phyloP scores from a whole-genome alignment of 2,113 vertebrate genomes.

The Ceuthmochares aereus region DNA sequence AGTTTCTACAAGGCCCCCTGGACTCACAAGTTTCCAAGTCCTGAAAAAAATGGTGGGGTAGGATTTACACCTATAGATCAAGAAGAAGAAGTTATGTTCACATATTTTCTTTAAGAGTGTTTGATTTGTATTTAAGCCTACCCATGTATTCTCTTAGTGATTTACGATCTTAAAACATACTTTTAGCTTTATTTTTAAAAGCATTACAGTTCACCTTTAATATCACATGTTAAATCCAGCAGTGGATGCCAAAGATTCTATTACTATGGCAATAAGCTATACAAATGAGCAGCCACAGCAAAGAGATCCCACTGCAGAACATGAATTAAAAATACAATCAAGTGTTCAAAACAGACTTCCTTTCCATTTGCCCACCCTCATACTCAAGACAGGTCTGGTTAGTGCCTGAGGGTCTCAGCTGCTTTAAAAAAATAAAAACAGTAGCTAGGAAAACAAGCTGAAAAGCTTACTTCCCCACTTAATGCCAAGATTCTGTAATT shows the following conservation, averaged over 20 bases:
- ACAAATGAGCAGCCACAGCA: background rate
- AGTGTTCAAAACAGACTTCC: background rate
- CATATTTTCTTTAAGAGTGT: slow-evolving; percentile 9
- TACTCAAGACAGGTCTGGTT: background rate
- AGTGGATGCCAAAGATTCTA: background rate
- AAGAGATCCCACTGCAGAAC: background rate
- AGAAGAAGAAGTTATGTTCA: slow-evolving; percentile 23
- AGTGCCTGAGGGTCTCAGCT: background rate
- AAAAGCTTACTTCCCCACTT: background rate
- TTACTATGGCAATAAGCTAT: background rate
- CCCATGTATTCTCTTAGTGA: background rate
- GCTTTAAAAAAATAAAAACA: background rate
- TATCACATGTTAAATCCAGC: background rate
- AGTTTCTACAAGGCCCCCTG: slow-evolving; percentile 51
- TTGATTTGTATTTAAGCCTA: slow-evolving; percentile 51
- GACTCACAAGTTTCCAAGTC: slow-evolving; percentile 33
- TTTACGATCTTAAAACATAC: slow-evolving; percentile 16
- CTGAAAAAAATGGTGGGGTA: background rate
- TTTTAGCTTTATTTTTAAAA: background rate
- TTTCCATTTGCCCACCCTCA: background rate
- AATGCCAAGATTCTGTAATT: background rate
- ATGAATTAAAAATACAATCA: background rate
- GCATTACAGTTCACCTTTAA: background rate
- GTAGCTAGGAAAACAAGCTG: background rate
- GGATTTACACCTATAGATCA: slow-evolving; percentile 61